Percentiles rank a stretch among this genome's conserved stretches.
Evolutionary conservation across 2,888 invertebrate species (phyloP).

Genomic region (Metallyticus violacea): DNA sequence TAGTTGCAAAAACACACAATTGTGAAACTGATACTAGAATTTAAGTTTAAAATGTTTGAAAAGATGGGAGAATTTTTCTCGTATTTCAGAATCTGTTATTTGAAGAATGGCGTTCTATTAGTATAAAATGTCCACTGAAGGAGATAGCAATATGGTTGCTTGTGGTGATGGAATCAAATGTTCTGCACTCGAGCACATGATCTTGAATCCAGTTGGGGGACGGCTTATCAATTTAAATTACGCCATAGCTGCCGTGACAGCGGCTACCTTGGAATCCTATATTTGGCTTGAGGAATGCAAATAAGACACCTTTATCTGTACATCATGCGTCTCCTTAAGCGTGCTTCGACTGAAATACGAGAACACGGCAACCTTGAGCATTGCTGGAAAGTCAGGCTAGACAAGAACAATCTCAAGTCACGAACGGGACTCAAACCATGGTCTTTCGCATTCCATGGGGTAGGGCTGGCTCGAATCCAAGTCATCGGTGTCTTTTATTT

Average conservation of each 20-base stretch:
- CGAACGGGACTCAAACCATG: background rate
- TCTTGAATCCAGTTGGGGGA: background rate
- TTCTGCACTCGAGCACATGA: too few relatives aligned
- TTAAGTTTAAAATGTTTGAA: too few relatives aligned
- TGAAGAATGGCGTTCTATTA: too few relatives aligned
- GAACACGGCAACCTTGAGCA: background rate
- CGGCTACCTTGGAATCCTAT: background rate
- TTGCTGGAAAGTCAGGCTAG: too few relatives aligned
- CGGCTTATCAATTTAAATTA: background rate
- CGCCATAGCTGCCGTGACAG: background rate
- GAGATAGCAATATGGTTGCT: too few relatives aligned
- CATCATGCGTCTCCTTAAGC: background rate
- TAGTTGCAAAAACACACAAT: too few relatives aligned
- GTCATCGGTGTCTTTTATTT: background rate
- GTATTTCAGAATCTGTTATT: too few relatives aligned
- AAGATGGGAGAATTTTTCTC: too few relatives aligned
- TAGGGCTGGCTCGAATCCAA: background rate
- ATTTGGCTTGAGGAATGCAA: background rate
- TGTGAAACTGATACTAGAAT: too few relatives aligned
- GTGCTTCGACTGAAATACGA: background rate
- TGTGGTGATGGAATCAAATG: too few relatives aligned
- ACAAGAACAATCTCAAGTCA: background rate
- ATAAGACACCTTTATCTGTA: background rate
- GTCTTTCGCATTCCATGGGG: background rate
- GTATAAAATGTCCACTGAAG: too few relatives aligned